Evolutionary conservation across 2,113 vertebrate species (phyloP).

Genomic region (Neodon shergylaensis): DNA sequence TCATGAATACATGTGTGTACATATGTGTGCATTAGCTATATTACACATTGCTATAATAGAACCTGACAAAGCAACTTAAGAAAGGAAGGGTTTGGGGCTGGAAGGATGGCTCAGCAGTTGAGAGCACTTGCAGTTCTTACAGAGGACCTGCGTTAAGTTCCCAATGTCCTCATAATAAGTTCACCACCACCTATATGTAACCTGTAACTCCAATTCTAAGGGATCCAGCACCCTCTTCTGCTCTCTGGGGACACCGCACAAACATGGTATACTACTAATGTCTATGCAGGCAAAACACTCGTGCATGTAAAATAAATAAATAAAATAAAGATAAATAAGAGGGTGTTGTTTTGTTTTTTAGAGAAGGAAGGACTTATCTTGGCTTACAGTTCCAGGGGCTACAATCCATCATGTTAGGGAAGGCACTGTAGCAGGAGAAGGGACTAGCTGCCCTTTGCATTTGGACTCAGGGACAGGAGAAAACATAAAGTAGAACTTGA

Average conservation of each 20-base stretch:
- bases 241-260: neutral
- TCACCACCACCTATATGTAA: neutral
- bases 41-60: neutral
- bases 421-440: neutral
- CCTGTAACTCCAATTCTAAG: neutral
- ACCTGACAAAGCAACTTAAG: neutral
- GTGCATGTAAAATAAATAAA: neutral
- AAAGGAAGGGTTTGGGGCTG: neutral
- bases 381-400: neutral
- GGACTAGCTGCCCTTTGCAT: neutral
- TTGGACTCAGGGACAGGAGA: neutral
- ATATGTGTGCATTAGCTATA: neutral
- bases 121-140: neutral
- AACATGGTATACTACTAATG: neutral
- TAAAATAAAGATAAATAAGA: neutral
- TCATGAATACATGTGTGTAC: too few species aligned
- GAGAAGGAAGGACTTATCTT: neutral
- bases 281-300: neutral
- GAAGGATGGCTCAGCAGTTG: neutral
- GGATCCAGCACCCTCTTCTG: neutral
- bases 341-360: neutral
- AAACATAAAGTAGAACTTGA: neutral
- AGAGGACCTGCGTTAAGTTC: neutral
- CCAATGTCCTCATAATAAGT: neutral
- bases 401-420: neutral